Conservation (phyloP, 2,113 vertebrate species). For the Corydoras sp. region DNA sequence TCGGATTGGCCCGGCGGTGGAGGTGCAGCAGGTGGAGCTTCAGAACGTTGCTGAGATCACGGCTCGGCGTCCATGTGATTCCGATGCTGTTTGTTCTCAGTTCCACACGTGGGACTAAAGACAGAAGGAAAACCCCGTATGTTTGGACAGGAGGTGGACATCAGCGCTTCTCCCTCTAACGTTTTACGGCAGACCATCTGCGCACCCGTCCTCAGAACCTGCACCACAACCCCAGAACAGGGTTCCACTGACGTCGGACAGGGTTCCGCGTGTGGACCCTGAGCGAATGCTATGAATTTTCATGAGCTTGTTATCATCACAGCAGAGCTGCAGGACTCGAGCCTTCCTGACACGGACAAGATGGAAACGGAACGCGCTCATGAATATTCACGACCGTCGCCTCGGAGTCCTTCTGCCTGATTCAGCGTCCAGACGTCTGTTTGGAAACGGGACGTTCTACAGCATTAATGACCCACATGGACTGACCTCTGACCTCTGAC, state of each 20-base stretch:
- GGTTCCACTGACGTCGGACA: background rate
- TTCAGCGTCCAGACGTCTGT: constrained; percentile 24
- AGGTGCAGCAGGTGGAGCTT: constrained; percentile 23
- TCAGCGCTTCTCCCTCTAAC: too few species aligned
- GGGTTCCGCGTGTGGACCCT: background rate
- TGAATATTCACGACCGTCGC: constrained; percentile 32
- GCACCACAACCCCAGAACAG: constrained; percentile 22
- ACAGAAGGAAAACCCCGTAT: constrained; percentile 22
- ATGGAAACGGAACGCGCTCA: constrained; percentile 19
- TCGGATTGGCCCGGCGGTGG: constrained; percentile 8
- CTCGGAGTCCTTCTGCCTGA: constrained; percentile 27
- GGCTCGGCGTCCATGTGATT: constrained; percentile 3
- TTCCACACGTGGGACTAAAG: constrained; percentile 31
- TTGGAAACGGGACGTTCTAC: constrained; percentile 8
- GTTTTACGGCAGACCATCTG: constrained; percentile 1
- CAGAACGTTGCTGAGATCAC: constrained; percentile 6
- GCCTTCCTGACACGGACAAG: constrained; percentile 32
- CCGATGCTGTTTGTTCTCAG: constrained; percentile 15
- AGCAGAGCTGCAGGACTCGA: constrained; percentile 23
- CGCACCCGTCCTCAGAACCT: constrained; percentile 29
- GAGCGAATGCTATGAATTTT: constrained; percentile 34
- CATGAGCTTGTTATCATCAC: constrained; percentile 34
- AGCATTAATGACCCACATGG: too few species aligned
- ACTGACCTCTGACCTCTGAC: too few species aligned
- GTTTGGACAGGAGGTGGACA: constrained; percentile 36